phyloP scores from a whole-genome alignment of 2,888 invertebrate genomes.

The Conistra vaccinii region DNA sequence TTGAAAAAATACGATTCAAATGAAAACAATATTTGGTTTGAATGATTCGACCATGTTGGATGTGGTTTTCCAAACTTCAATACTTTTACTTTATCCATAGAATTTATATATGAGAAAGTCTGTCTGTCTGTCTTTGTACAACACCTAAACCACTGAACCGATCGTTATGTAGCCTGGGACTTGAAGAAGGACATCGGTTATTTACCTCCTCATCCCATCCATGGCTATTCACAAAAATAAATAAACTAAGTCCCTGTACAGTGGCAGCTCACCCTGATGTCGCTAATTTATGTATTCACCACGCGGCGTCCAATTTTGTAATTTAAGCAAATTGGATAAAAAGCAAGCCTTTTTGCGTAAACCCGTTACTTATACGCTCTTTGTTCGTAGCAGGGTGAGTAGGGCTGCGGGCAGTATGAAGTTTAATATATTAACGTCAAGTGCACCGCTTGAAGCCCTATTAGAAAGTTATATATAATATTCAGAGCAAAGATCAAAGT shows the following conservation, averaged over 20 bases:
- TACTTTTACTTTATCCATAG: background rate
- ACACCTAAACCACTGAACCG: background rate
- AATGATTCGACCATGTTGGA: constrained; percentile 25
- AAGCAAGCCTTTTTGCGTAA: constrained; percentile 29
- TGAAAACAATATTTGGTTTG: background rate
- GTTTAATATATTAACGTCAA: constrained; percentile 51
- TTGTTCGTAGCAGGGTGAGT: constrained; percentile 23
- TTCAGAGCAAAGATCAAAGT: constrained; percentile 52
- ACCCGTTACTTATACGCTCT: constrained; percentile 16
- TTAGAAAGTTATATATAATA: constrained; percentile 32
- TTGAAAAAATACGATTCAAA: constrained; percentile 20
- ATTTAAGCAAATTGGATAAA: constrained; percentile 46
- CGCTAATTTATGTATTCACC: constrained; percentile 47
- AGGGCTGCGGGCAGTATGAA: constrained; percentile 18
- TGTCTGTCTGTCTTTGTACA: background rate
- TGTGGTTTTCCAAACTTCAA: background rate
- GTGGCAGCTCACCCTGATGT: constrained; percentile 12
- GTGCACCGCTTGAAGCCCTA: constrained; percentile 43
- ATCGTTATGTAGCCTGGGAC: background rate
- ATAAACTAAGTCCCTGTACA: constrained; percentile 20
- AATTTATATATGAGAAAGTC: background rate
- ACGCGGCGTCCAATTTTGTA: constrained; percentile 45
- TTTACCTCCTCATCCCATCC: too few species aligned
- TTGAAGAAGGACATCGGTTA: background rate
- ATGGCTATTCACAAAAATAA: constrained; percentile 18